These are phyloP conservation scores for Ditylenchus dipsaci DNA, from an alignment of 1,140 invertebrate genomes.

Conservation along the genomic window DNA sequence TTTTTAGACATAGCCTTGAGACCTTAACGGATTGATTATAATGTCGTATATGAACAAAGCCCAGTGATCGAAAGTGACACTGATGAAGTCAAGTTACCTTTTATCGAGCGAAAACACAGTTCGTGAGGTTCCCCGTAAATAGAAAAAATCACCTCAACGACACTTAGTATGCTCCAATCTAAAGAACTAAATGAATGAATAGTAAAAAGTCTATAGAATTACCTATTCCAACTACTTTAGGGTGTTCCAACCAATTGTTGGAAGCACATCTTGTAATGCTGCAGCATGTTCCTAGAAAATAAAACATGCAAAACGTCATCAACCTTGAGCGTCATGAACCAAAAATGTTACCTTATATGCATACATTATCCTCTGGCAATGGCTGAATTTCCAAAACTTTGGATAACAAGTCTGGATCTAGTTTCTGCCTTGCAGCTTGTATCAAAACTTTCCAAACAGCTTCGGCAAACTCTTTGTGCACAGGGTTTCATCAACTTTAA, in stretches of 20 bases:
- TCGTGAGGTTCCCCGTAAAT: not conserved
- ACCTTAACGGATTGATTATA: too few relatives aligned
- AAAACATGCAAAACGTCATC: not conserved
- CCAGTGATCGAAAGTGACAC: too few relatives aligned
- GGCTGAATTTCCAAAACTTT: too few relatives aligned
- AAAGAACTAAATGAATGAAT: not conserved
- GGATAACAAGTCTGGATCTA: too few relatives aligned
- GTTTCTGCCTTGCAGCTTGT: not conserved
- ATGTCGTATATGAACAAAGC: too few relatives aligned
- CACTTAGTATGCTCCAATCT: constrained; percentile 29
- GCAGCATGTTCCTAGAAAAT: not conserved
- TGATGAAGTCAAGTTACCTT: too few relatives aligned
- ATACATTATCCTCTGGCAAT: too few relatives aligned
- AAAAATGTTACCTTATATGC: not conserved
- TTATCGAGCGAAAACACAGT: too few relatives aligned
- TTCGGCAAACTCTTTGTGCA: not conserved
- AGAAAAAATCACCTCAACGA: constrained; percentile 12
- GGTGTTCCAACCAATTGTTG: constrained; percentile 6
- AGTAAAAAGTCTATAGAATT: not conserved
- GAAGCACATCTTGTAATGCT: not conserved
- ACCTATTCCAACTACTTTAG: constrained; percentile 19
- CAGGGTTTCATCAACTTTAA: not conserved
- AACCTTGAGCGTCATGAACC: too few relatives aligned
- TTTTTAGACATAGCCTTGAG: too few relatives aligned
- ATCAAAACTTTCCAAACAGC: not conserved